A percentile compares a stretch with the other conserved stretches of the same genome.
phyloP scores from a whole-genome alignment of 2,797 vertebrate genomes.

The Poeciliopsis infans region DNA sequence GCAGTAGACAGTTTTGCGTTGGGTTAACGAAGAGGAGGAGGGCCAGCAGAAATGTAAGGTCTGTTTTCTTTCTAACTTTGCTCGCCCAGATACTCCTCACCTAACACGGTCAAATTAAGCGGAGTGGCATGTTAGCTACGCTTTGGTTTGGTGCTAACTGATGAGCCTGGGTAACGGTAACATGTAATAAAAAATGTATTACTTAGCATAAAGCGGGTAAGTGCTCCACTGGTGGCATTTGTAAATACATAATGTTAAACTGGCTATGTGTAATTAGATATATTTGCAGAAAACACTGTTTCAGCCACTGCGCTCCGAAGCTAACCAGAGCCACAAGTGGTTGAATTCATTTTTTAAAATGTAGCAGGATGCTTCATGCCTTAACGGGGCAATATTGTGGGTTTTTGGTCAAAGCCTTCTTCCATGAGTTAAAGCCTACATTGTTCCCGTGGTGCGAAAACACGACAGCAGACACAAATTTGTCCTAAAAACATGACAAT shows the following conservation, averaged over 20 bases:
- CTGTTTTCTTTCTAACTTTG: slow-evolving; percentile 71
- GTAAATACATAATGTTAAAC: slow-evolving; percentile 6
- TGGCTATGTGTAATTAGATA: not conserved
- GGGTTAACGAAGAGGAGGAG: slow-evolving; percentile 37
- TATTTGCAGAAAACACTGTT: not conserved
- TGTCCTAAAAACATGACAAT: not conserved
- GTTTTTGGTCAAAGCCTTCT: not conserved
- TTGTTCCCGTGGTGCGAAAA: not conserved
- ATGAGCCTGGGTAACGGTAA: slow-evolving; percentile 34
- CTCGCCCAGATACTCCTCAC: slow-evolving; percentile 31
- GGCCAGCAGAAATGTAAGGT: slow-evolving; percentile 59
- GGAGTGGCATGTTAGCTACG: slow-evolving; percentile 51
- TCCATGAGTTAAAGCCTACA: not conserved
- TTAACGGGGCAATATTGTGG: not conserved
- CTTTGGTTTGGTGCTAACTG: slow-evolving; percentile 25
- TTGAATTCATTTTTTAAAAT: slow-evolving; percentile 33
- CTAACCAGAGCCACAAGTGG: slow-evolving; percentile 75
- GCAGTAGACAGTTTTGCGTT: slow-evolving; percentile 23
- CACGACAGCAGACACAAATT: not conserved
- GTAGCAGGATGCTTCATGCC: not conserved
- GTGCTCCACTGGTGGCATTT: not conserved
- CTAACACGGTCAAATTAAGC: slow-evolving; percentile 26
- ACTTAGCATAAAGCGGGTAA: slow-evolving; percentile 4
- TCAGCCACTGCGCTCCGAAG: slow-evolving; percentile 1
- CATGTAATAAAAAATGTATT: slow-evolving; percentile 6